Evolutionary conservation across 2,797 vertebrate species (phyloP).

Genomic region (Neosilurus mollespiculum): DNA sequence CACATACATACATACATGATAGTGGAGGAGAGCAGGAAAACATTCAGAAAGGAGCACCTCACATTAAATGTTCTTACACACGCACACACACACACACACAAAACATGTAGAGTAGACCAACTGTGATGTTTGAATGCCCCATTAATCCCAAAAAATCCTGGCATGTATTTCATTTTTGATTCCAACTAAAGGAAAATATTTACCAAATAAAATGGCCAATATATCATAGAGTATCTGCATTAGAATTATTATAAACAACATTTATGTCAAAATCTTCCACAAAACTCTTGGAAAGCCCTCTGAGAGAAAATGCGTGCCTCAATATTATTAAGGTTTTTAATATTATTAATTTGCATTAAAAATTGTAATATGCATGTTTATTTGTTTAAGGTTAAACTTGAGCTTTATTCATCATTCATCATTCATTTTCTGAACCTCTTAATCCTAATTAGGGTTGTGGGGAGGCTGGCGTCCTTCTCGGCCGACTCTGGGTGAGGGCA

Average conservation of each 20-base stretch:
- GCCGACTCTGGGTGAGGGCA: too few species aligned
- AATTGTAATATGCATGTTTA: neutral
- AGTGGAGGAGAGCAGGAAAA: neutral
- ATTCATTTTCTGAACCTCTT: too few species aligned
- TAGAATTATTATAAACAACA: neutral
- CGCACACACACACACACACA: slow-evolving; percentile 47
- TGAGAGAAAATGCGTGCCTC: neutral
- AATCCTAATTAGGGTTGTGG: too few species aligned
- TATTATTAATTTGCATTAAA: too few species aligned
- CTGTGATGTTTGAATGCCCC: neutral
- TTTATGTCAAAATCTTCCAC: neutral
- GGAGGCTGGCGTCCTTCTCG: too few species aligned
- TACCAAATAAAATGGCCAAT: neutral
- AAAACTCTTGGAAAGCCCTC: too few species aligned
- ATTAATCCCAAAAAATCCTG: neutral
- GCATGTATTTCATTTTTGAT: neutral
- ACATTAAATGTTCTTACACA: slow-evolving; percentile 50
- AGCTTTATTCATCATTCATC: neutral
- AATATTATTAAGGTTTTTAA: neutral
- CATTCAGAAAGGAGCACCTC: neutral
- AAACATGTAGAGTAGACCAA: neutral
- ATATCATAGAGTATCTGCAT: neutral
- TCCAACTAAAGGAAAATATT: neutral
- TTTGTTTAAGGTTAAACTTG: neutral
- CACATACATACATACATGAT: slow-evolving; percentile 45